phyloP scores from a whole-genome alignment of 2,797 vertebrate genomes.

The Synanceia verrucosa region DNA sequence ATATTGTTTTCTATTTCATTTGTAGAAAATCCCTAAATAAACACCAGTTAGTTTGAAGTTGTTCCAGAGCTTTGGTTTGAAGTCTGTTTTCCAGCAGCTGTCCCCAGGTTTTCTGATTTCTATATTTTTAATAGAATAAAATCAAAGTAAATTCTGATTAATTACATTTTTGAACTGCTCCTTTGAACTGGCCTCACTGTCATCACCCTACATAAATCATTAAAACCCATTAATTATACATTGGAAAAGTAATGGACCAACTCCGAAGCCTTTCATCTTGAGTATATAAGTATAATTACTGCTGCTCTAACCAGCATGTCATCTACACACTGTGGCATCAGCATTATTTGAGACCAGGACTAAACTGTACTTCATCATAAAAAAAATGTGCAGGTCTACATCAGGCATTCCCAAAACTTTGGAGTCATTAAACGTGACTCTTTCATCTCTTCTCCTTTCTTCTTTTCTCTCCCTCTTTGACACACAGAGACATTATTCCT shows the following conservation, averaged over 20 bases:
- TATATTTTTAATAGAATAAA: not conserved
- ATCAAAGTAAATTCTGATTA: not conserved
- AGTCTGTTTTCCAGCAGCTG: not conserved
- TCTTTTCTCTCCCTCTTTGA: constrained; percentile 47
- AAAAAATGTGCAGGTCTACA: constrained; percentile 33
- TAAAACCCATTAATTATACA: constrained; percentile 37
- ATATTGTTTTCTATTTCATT: not conserved
- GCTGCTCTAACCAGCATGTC: not conserved
- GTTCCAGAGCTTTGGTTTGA: not conserved
- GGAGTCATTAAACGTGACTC: constrained; percentile 54
- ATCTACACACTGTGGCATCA: constrained; percentile 22
- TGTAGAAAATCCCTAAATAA: not conserved
- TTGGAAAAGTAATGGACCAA: constrained; percentile 1
- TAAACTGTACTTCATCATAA: constrained; percentile 32
- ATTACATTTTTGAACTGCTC: not conserved
- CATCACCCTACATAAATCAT: not conserved
- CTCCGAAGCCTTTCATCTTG: constrained; percentile 35
- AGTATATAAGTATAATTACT: constrained; percentile 34
- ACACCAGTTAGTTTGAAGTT: not conserved
- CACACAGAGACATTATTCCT: constrained; percentile 62
- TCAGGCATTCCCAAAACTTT: constrained; percentile 47
- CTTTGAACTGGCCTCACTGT: not conserved
- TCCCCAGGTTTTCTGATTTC: not conserved
- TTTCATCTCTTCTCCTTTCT: constrained; percentile 64
- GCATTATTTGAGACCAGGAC: constrained; percentile 25